Percentiles rank a stretch among this genome's conserved stretches.
phyloP scores from a whole-genome alignment of 2,113 vertebrate species.

The Peromyscus leucopus region DNA sequence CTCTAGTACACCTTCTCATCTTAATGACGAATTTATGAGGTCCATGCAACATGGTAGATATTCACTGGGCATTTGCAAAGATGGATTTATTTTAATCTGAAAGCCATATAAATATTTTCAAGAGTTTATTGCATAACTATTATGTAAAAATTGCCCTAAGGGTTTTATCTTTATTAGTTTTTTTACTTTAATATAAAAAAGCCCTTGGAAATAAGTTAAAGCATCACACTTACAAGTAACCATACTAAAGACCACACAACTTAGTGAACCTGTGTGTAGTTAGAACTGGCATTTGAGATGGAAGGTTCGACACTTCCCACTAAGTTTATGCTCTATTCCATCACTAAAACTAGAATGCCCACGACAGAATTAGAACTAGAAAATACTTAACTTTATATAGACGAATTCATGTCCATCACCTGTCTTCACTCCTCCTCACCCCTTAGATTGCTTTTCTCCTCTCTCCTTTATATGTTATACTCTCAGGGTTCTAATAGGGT shows the following conservation, averaged over 20 bases:
- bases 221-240: not conserved
- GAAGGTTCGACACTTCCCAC: not conserved
- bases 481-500: not conserved
- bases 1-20: not conserved
- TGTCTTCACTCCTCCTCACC: not conserved
- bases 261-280: not conserved
- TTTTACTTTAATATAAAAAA: not conserved
- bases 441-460: not conserved
- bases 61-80: constrained; percentile 1
- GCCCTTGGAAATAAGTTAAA: not conserved
- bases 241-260: not conserved
- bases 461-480: not conserved
- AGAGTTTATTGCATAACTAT: constrained; percentile 3
- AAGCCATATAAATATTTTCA: not conserved
- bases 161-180: not conserved
- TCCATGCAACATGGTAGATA: not conserved
- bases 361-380: not conserved
- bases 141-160: constrained; percentile 21
- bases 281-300: not conserved
- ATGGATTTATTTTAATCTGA: constrained; percentile 34
- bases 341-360: not conserved
- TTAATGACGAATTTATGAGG: constrained; percentile 28
- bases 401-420: not conserved
- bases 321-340: not conserved
- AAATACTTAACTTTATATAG: not conserved